These are phyloP conservation scores for Buceros bicornis DNA, from an alignment of 2,797 vertebrate genomes.

Conservation along the genomic window DNA sequence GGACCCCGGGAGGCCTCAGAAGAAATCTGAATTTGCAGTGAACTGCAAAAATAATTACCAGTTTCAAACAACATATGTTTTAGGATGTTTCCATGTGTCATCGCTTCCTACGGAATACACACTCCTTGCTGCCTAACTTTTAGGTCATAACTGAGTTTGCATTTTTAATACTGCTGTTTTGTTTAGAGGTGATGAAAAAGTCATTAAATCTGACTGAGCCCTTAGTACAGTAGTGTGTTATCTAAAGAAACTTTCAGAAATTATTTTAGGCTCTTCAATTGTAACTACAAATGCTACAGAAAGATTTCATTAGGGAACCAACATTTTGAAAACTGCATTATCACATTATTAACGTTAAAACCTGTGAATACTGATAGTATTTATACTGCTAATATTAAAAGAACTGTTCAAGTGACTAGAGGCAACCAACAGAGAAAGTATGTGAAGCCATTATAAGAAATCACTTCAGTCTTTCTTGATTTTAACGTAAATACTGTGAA, in stretches of 20 bases:
- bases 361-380: neutral
- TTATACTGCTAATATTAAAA: neutral
- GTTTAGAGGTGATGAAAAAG: neutral
- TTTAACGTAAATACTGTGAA: neutral
- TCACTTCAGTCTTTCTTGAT: neutral
- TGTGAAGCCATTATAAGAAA: neutral
- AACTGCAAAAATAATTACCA: conserved; percentile 11
- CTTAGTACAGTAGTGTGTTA: neutral
- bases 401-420: neutral
- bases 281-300: neutral
- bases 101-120: neutral
- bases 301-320: neutral
- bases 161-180: conserved; percentile 8
- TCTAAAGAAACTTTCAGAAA: neutral
- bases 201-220: neutral
- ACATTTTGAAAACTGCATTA: neutral
- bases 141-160: neutral
- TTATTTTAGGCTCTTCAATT: neutral
- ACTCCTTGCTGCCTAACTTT: neutral
- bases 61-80: neutral
- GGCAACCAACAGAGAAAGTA: neutral
- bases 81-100: neutral
- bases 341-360: neutral
- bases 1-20: neutral
- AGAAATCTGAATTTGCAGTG: neutral